These are phyloP conservation scores for Micromesistius poutassou DNA, from an alignment of 2,797 vertebrate genomes.

Conservation along the genomic window DNA sequence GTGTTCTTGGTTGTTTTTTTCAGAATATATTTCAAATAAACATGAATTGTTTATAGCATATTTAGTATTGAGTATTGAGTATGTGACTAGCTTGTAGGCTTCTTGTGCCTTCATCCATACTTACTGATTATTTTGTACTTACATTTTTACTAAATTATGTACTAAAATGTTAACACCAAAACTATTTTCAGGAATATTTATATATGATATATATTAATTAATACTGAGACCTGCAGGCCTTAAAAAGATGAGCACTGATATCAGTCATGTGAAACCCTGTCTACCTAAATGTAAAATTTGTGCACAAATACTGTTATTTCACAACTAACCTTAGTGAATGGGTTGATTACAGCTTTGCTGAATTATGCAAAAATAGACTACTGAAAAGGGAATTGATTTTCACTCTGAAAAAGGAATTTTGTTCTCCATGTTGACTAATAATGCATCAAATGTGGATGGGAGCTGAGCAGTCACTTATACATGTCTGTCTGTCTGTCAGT, in stretches of 20 bases:
- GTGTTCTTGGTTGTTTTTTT: constrained; percentile 9
- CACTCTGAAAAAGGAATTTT: constrained; percentile 11
- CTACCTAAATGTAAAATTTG: no score
- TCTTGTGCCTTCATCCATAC: neutral
- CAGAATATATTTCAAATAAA: constrained; percentile 48
- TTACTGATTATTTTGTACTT: neutral
- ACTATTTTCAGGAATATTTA: no score
- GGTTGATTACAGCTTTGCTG: neutral
- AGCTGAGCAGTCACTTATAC: neutral
- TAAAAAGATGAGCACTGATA: neutral
- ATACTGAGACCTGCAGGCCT: no score
- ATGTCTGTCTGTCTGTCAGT: neutral
- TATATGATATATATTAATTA: no score
- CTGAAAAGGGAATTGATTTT: no score
- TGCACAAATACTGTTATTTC: no score
- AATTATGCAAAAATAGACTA: neutral
- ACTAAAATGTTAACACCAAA: neutral
- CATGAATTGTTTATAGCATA: constrained; percentile 2
- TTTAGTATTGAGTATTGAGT: neutral
- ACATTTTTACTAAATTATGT: neutral
- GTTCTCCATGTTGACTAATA: constrained; percentile 34
- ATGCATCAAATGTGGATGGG: constrained; percentile 23
- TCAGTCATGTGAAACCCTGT: no score
- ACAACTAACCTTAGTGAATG: neutral
- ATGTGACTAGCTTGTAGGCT: neutral